Conservation (phyloP, 2,797 vertebrate species). For the Amblyopsis hoosieri region DNA sequence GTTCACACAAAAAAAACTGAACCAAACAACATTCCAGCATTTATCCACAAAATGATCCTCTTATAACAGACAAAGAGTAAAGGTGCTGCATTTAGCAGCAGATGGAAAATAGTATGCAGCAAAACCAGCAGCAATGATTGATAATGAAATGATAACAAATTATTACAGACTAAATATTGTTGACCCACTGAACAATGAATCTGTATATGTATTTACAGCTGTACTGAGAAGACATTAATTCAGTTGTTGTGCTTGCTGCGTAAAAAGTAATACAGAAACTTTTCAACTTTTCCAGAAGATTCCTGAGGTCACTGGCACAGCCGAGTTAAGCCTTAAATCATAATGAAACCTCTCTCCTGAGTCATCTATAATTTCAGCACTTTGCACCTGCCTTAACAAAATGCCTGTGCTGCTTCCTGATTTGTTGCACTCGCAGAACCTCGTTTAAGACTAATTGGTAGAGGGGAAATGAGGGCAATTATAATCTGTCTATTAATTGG, state of each 20-base stretch:
- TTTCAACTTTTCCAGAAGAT: conserved; percentile 40
- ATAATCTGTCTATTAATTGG: conserved; percentile 73
- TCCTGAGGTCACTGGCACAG: conserved; percentile 44
- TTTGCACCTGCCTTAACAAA: conserved; percentile 58
- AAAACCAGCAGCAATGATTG: no score
- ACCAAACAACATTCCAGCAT: neutral
- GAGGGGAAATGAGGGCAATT: conserved; percentile 66
- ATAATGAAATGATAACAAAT: no score
- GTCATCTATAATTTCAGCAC: conserved; percentile 59
- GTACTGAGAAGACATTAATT: no score
- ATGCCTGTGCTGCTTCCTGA: conserved; percentile 32
- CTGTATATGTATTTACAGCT: no score
- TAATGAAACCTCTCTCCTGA: conserved; percentile 68
- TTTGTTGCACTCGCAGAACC: conserved; percentile 49
- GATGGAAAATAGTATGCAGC: neutral
- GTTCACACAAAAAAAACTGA: conserved; percentile 15
- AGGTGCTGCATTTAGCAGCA: neutral
- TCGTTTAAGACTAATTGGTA: conserved; percentile 68
- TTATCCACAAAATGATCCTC: conserved; percentile 1
- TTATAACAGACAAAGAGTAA: no score
- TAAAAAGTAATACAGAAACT: neutral
- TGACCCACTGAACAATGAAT: no score
- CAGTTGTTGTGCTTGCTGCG: no score
- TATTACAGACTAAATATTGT: no score
- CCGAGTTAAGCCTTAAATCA: conserved; percentile 46